phyloP scores from a whole-genome alignment of 1,140 invertebrate genomes.

The Anoplolepis gracilipes region DNA sequence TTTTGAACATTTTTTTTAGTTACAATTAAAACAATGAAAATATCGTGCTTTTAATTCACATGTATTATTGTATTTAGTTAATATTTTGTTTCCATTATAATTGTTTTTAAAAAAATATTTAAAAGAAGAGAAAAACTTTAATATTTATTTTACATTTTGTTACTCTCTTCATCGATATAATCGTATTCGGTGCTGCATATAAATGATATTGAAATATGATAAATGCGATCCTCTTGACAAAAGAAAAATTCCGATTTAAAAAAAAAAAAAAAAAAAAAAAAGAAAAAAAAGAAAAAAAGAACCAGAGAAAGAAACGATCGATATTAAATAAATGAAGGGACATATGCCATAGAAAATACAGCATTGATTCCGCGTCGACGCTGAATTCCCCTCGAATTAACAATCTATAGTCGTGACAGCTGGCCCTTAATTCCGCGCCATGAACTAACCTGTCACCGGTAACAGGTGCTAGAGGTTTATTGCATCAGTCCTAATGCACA shows the following conservation, averaged over 20 bases:
- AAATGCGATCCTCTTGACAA: not conserved
- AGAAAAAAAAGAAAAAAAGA: too few relatives aligned
- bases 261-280: too few relatives aligned
- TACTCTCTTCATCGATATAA: not conserved
- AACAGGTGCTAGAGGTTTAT: slow-evolving; percentile 40
- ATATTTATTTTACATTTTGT: not conserved
- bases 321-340: not conserved
- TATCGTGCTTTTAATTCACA: not conserved
- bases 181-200: not conserved
- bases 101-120: not conserved
- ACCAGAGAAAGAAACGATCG: not conserved
- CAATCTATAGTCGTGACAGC: not conserved
- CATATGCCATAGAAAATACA: not conserved
- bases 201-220: too few relatives aligned
- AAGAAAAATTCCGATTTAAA: too few relatives aligned
- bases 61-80: not conserved
- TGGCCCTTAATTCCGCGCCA: slow-evolving; percentile 15
- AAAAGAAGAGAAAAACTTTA: not conserved
- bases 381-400: slow-evolving; percentile 44
- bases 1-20: not conserved
- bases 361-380: not conserved
- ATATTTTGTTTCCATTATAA: not conserved
- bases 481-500: slow-evolving; percentile 33
- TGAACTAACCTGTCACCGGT: slow-evolving; percentile 34
- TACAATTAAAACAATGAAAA: too few relatives aligned